A percentile compares a stretch with the other conserved stretches of the same genome.
Evolutionary conservation across 2,888 invertebrate genomes (phyloP).

Genomic region (Lasius platythorax): DNA sequence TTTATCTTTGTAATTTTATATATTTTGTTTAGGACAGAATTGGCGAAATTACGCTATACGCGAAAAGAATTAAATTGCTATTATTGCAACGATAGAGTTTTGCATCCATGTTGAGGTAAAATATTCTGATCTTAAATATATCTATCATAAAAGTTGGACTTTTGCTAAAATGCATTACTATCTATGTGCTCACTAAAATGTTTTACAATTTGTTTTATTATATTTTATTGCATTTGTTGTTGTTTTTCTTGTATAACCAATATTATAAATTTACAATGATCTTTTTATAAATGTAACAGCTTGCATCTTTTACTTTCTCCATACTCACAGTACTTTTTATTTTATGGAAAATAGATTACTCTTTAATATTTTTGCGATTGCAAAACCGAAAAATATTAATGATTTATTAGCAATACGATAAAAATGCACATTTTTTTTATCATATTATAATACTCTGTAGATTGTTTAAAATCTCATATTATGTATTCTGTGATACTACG

Average conservation of each 20-base stretch:
- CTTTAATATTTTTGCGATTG: neutral
- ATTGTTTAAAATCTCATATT: conserved; percentile 46
- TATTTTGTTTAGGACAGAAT: conserved; percentile 25
- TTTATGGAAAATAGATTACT: conserved; percentile 29
- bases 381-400: neutral
- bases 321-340: neutral
- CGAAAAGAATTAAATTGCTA: conserved; percentile 58
- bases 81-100: conserved; percentile 54
- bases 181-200: conserved; percentile 65
- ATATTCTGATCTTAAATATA: conserved; percentile 59
- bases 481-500: conserved; percentile 5
- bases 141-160: conserved; percentile 46
- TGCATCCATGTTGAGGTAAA: conserved; percentile 68
- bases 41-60: conserved; percentile 37
- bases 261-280: conserved; percentile 32
- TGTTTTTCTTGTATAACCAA: conserved; percentile 24
- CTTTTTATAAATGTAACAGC: conserved; percentile 5
- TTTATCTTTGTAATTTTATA: conserved; percentile 27
- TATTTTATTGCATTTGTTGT: conserved; percentile 49
- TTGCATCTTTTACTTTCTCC: neutral
- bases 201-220: conserved; percentile 46
- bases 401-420: neutral
- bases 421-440: conserved; percentile 20
- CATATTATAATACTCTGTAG: conserved; percentile 5
- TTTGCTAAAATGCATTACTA: conserved; percentile 72